Percentiles rank a stretch among this genome's conserved stretches.
Evolutionary conservation across 2,888 invertebrate species (phyloP).

Genomic region (Aspidiotus rigidus): DNA sequence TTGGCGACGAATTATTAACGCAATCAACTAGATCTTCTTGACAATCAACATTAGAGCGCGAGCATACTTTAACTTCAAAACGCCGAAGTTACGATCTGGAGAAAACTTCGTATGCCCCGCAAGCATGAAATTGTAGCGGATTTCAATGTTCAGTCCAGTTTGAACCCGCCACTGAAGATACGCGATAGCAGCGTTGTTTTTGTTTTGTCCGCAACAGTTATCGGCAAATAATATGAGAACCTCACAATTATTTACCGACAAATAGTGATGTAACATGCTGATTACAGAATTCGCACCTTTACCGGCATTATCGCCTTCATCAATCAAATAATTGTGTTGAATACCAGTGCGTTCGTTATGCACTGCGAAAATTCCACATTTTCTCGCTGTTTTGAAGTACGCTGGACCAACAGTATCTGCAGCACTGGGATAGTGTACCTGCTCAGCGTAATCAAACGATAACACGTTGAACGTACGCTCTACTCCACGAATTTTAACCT

Average conservation of each 20-base stretch:
- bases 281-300: slow-evolving; percentile 16
- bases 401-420: slow-evolving; percentile 3
- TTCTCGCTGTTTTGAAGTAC: slow-evolving; percentile 12
- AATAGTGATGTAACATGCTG: slow-evolving; percentile 16
- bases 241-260: neutral
- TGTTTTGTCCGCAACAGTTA: slow-evolving; percentile 16
- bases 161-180: slow-evolving; percentile 8
- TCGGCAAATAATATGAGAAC: slow-evolving; percentile 12
- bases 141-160: slow-evolving; percentile 3
- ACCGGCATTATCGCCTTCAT: slow-evolving; percentile 4
- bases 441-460: slow-evolving; percentile 9
- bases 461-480: slow-evolving; percentile 5
- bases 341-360: neutral
- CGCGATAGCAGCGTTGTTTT: slow-evolving; percentile 2
- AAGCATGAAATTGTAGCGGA: slow-evolving; percentile 6
- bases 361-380: slow-evolving; percentile 9
- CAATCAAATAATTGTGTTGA: slow-evolving; percentile 6
- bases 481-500: neutral
- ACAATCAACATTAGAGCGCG: neutral
- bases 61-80: slow-evolving; percentile 14
- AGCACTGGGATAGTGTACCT: neutral
- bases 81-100: slow-evolving; percentile 16
- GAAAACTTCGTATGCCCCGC: slow-evolving; percentile 10
- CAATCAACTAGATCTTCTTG: neutral
- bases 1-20: neutral